phyloP scores from a whole-genome alignment of 2,888 invertebrate genomes.

The Callyntrura sp. region DNA sequence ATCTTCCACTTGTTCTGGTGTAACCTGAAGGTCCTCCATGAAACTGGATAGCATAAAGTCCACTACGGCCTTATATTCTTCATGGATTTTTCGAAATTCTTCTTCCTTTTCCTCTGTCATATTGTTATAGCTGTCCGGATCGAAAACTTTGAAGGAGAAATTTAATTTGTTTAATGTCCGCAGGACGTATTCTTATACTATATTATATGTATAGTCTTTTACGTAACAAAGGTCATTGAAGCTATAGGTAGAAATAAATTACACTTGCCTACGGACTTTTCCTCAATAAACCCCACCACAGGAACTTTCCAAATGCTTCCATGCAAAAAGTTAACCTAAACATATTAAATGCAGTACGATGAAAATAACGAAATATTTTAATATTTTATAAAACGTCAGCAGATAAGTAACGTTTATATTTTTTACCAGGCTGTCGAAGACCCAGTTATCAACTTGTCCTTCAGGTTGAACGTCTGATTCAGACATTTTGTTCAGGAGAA shows the following conservation, averaged over 20 bases:
- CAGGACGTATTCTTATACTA: too few species aligned
- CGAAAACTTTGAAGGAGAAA: conserved; percentile 90
- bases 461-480: too few species aligned
- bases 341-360: not conserved
- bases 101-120: conserved; percentile 88
- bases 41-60: conserved; percentile 96
- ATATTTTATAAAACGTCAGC: not conserved
- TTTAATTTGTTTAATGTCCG: not conserved
- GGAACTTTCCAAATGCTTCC: conserved; percentile 98
- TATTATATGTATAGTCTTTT: too few species aligned
- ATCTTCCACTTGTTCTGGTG: conserved; percentile 94
- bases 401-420: not conserved
- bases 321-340: conserved; percentile 90
- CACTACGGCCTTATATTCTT: conserved; percentile 96
- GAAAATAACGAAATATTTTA: not conserved
- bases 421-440: conserved; percentile 94
- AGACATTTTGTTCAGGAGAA: conserved; percentile 49
- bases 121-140: conserved; percentile 89
- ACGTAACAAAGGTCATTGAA: too few species aligned
- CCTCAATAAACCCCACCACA: conserved; percentile 95
- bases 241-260: conserved; percentile 85
- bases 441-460: conserved; percentile 91
- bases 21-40: conserved; percentile 96
- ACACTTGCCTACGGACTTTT: conserved; percentile 94
- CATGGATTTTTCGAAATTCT: conserved; percentile 92